Conservation (phyloP, 1,140 invertebrate species). For the Drosophila micromelanica region DNA sequence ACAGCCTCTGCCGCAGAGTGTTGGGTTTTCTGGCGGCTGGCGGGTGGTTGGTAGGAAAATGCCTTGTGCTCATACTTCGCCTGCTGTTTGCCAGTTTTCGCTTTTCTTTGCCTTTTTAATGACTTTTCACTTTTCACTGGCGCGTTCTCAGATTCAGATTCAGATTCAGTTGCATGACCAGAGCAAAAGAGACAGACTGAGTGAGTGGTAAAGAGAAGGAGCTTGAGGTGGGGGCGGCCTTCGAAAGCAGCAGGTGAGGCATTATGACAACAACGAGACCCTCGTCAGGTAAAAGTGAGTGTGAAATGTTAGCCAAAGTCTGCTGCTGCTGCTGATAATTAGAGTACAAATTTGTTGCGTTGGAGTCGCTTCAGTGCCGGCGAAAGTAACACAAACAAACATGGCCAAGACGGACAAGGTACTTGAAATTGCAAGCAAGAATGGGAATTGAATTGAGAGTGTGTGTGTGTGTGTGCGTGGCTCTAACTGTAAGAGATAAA, state of each 20-base stretch:
- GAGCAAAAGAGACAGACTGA: not conserved
- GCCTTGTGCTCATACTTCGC: constrained; percentile 71
- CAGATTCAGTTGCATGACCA: constrained; percentile 56
- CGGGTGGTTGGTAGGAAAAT: constrained; percentile 34
- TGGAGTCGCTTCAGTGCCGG: constrained; percentile 62
- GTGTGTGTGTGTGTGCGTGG: constrained; percentile 43
- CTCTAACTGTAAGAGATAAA: constrained; percentile 74
- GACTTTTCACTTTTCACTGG: constrained; percentile 74
- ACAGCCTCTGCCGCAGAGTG: constrained; percentile 9
- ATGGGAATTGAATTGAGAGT: not conserved
- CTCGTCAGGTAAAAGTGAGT: constrained; percentile 58
- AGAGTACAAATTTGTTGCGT: constrained; percentile 71
- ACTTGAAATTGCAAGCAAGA: not conserved
- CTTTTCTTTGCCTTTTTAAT: constrained; percentile 72
- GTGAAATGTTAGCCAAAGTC: constrained; percentile 61
- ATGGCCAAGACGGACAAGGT: constrained; percentile 5
- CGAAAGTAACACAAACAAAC: constrained; percentile 59
- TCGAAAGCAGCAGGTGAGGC: constrained; percentile 24
- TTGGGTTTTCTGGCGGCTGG: not conserved
- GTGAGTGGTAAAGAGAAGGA: not conserved
- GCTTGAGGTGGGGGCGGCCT: not conserved
- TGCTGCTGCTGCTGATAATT: constrained; percentile 60
- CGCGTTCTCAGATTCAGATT: constrained; percentile 61
- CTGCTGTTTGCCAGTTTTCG: constrained; percentile 64
- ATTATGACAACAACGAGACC: constrained; percentile 54